Evolutionary conservation across 2,113 vertebrate species (phyloP).

Genomic region (Aptenodytes patagonicus): DNA sequence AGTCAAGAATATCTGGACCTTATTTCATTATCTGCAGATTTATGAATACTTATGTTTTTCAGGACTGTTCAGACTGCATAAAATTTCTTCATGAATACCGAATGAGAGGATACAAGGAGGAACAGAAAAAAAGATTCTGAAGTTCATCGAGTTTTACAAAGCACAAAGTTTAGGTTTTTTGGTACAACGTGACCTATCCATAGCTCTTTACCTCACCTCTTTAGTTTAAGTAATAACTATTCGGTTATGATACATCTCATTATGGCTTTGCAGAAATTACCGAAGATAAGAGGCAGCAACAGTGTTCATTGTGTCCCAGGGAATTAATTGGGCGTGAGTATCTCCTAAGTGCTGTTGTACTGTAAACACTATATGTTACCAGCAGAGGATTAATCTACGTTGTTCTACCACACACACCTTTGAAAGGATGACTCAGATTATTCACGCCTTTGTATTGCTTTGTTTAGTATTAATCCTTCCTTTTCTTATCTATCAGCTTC

Average conservation of each 20-base stretch:
- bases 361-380: not conserved
- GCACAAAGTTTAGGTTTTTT: accelerated
- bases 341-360: not conserved
- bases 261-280: not conserved
- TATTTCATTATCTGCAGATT: not conserved
- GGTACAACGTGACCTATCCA: not conserved
- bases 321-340: not conserved
- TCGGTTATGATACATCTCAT: not conserved
- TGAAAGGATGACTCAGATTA: not conserved
- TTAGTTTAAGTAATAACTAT: not conserved
- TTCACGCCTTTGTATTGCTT: not conserved
- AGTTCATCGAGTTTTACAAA: not conserved
- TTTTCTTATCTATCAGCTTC: not conserved
- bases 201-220: not conserved
- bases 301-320: not conserved
- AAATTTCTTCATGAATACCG: not conserved
- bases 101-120: not conserved
- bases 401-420: not conserved
- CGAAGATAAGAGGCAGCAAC: not conserved
- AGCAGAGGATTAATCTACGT: not conserved
- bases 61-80: not conserved
- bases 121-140: not conserved
- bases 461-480: not conserved
- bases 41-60: not conserved
- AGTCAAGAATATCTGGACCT: not conserved